Base-by-base conservation (phyloP, 92 coral and sea anemone genomes). In the Virgularia gustaviana region DNA sequence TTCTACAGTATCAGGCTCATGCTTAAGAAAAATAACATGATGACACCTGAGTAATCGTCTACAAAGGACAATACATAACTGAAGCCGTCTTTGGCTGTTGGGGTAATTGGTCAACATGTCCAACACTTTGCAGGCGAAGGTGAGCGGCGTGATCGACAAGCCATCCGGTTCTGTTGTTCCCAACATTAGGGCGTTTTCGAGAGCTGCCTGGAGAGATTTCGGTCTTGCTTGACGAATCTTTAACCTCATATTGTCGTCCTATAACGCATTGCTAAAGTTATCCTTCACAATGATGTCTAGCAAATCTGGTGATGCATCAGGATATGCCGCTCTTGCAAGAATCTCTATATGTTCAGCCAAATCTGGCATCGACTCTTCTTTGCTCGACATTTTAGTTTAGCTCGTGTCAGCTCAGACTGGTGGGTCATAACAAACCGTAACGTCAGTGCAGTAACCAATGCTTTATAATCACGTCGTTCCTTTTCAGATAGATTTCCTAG, bases 241-340 rank as follows among this genome's bases (percentile, higher is more conserved):
- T 52, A 47, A 68, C 29, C 75, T 37, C 29, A 68, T 28, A 27
- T 68, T 20, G 10, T 47, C 59, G 0, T 68, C 61, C 20, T 18
- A 60, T 30, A 68, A 42, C 7, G 75, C 60, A 22, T 68, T 60
- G 19, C 44, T 47, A 9, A 68, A 68, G 60, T 68, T 29, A 68
- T 68, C 42, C 32, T 38, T 16, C 7, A 41, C 60, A 3, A 68
- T 4, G 1, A 15, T 25, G 9, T 30, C 59, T 8, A 33, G 27
- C 11, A 52, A 9, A 13, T 15, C 67, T 60, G 41, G 42, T 11
- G 67, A 33, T 2, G 36, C 73, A 15, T 24, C 73, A 6, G 60
- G 41, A 34, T 68, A 45, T 1, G 75, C 75, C 9, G 9, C 42
- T 42, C 57, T 43, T 1, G 73, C 23, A 39, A 65, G 13, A n/a